Evolutionary conservation across 2,888 invertebrate genomes (phyloP).

Genomic region (Eupithecia centaureata): DNA sequence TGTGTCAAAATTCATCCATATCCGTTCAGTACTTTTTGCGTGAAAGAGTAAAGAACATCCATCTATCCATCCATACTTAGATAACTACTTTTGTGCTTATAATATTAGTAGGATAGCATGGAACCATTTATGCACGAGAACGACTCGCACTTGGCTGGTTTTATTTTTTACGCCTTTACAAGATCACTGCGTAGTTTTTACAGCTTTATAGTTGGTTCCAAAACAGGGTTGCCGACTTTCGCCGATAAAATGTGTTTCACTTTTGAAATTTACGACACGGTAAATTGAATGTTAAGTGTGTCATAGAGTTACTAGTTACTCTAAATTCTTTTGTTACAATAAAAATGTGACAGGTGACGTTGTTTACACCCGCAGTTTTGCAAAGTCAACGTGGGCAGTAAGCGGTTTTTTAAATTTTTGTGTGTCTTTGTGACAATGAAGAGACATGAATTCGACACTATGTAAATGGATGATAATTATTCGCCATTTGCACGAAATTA

Average conservation of each 20-base stretch:
- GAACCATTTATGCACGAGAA: too few relatives aligned
- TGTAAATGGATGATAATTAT: too few relatives aligned
- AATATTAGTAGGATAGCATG: too few relatives aligned
- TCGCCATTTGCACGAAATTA: too few relatives aligned
- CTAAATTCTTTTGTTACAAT: constrained; percentile 33
- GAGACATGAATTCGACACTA: too few relatives aligned
- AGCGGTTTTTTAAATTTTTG: background rate
- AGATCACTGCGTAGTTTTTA: constrained; percentile 53
- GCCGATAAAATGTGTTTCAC: background rate
- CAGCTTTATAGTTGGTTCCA: constrained; percentile 60
- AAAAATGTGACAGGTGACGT: constrained; percentile 34
- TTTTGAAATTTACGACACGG: background rate
- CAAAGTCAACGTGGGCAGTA: background rate
- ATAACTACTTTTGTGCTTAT: too few relatives aligned
- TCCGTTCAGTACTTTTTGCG: too few relatives aligned
- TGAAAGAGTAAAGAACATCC: too few relatives aligned
- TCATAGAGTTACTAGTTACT: constrained; percentile 27
- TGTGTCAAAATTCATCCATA: too few relatives aligned
- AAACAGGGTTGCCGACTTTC: background rate
- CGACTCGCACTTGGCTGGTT: too few relatives aligned
- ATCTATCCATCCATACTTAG: too few relatives aligned
- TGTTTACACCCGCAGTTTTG: background rate
- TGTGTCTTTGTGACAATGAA: too few relatives aligned
- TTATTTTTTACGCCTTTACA: constrained; percentile 48
- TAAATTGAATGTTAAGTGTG: constrained; percentile 5